Conservation (phyloP, 2,797 vertebrate genomes). For the Lophotriccus pileatus region DNA sequence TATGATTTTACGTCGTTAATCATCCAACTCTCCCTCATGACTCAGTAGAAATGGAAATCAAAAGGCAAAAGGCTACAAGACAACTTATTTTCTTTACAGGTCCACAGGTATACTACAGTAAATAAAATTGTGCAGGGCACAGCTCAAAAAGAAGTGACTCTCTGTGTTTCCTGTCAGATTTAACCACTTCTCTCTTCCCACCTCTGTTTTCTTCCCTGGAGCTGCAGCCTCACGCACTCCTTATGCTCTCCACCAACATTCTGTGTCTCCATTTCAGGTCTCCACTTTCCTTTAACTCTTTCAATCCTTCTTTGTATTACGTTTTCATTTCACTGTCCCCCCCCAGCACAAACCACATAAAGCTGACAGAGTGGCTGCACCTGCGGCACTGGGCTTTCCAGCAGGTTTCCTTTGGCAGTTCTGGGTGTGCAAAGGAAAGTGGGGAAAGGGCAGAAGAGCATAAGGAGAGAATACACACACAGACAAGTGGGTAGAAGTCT, state of each 20-base stretch:
- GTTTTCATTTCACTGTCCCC: not conserved
- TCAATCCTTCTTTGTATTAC: not conserved
- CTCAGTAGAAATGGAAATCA: conserved; percentile 7
- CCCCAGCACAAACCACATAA: accelerated
- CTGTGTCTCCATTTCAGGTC: not conserved
- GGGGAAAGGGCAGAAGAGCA: not conserved
- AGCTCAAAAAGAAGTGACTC: not conserved
- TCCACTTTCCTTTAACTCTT: not conserved
- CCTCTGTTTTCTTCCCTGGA: not conserved
- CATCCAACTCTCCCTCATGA: not conserved
- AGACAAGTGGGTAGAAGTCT: not conserved
- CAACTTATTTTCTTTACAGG: not conserved
- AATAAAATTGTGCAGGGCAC: not conserved
- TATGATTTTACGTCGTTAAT: not conserved
- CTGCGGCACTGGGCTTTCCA: not conserved
- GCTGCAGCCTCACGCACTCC: accelerated
- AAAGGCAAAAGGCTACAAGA: not conserved
- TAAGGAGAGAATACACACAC: accelerated
- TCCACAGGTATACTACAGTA: not conserved
- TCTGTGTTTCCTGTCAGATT: not conserved
- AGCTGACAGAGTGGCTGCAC: not conserved
- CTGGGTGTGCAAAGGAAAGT: accelerated
- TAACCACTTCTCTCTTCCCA: not conserved
- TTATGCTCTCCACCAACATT: not conserved
- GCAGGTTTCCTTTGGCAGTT: not conserved